Conservation (phyloP, 1,140 invertebrate genomes). For the Maniola jurtina region DNA sequence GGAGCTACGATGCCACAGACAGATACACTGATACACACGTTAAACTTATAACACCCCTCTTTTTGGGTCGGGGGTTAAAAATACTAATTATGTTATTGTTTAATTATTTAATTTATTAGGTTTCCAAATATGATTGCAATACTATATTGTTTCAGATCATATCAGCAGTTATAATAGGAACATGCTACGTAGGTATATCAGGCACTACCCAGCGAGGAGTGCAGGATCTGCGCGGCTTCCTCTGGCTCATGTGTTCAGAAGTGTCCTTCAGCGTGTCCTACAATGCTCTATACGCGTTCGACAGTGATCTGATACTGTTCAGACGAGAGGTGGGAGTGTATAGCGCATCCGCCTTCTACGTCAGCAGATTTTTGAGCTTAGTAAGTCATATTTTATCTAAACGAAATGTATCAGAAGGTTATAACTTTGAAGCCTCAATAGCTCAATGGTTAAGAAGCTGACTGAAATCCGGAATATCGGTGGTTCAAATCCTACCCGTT, state of each 20-base stretch:
- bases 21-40: too few relatives aligned
- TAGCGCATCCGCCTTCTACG: slow-evolving; percentile 55
- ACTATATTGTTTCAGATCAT: slow-evolving; percentile 51
- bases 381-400: slow-evolving; percentile 56
- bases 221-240: slow-evolving; percentile 58
- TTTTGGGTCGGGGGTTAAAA: too few relatives aligned
- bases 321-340: slow-evolving; percentile 64
- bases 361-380: slow-evolving; percentile 51
- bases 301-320: slow-evolving; percentile 56
- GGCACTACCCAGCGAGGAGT: slow-evolving; percentile 62
- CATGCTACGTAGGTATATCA: slow-evolving; percentile 53
- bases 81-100: too few relatives aligned
- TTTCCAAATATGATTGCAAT: too few relatives aligned
- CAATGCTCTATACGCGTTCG: slow-evolving; percentile 55
- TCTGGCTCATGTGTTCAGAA: slow-evolving; percentile 68
- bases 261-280: slow-evolving; percentile 59
- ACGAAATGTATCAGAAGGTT: too few relatives aligned
- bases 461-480: too few relatives aligned
- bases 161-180: slow-evolving; percentile 53
- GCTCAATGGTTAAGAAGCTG: too few relatives aligned
- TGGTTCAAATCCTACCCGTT: too few relatives aligned
- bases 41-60: too few relatives aligned
- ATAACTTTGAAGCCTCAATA: too few relatives aligned
- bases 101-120: too few relatives aligned
- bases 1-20: too few relatives aligned